These are phyloP conservation scores for Phorcus lineatus DNA, from an alignment of 2,888 invertebrate genomes.

Conservation along the genomic window DNA sequence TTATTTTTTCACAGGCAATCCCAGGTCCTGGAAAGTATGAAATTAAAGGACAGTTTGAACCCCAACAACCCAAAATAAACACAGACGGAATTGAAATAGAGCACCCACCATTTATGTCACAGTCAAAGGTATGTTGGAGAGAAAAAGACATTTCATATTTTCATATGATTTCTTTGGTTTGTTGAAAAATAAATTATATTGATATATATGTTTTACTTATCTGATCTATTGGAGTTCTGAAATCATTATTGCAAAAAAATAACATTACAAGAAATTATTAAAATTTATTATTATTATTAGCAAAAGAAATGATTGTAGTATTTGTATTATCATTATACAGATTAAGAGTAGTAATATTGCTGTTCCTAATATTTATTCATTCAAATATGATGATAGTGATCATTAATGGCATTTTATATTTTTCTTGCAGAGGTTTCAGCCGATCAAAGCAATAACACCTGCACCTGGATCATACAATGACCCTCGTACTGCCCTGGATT, in stretches of 20 bases:
- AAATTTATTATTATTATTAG: no score
- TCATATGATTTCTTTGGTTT: no score
- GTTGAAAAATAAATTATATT: no score
- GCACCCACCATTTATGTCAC: constrained; percentile 74
- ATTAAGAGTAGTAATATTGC: no score
- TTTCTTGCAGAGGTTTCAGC: constrained; percentile 65
- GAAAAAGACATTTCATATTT: neutral
- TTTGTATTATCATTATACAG: no score
- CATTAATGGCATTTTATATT: neutral
- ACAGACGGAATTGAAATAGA: constrained; percentile 73
- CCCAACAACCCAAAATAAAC: constrained; percentile 64
- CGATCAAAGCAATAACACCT: constrained; percentile 60
- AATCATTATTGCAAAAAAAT: no score
- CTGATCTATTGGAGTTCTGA: no score
- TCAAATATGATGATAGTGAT: no score
- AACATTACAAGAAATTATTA: no score
- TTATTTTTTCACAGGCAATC: constrained; percentile 56
- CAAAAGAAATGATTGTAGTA: no score
- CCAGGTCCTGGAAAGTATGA: constrained; percentile 75
- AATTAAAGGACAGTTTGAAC: constrained; percentile 70
- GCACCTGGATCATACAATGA: constrained; percentile 75
- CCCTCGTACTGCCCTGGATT: constrained; percentile 71
- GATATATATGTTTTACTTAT: no score
- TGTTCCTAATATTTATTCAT: no score
- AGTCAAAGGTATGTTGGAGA: constrained; percentile 68